Evolutionary conservation across 1,140 invertebrate species (phyloP).

Genomic region (Calephelis virginiensis): DNA sequence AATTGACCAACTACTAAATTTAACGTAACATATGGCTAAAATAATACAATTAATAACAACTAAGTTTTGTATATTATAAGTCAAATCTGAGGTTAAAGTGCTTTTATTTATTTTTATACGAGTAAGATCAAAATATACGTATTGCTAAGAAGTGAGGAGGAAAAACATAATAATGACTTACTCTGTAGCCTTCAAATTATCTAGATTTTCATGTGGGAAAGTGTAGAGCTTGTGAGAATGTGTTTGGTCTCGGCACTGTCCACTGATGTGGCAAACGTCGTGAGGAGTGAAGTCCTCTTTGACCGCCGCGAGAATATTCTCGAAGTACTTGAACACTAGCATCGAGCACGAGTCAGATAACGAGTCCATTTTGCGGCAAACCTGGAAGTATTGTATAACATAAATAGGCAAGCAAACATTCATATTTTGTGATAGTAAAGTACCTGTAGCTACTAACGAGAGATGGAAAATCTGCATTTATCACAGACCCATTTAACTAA

Average conservation of each 20-base stretch:
- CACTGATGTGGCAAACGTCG: constrained; percentile 86
- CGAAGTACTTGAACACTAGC: constrained; percentile 84
- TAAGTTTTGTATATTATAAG: no score
- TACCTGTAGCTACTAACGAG: no score
- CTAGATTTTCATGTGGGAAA: constrained; percentile 70
- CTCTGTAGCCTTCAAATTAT: constrained; percentile 75
- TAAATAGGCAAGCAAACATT: no score
- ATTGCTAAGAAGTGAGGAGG: background rate
- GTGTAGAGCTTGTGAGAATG: constrained; percentile 82
- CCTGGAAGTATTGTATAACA: constrained; percentile 42
- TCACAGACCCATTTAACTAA: no score
- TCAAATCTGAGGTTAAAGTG: no score
- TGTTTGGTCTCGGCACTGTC: constrained; percentile 83
- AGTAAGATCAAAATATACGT: background rate
- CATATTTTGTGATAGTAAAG: no score
- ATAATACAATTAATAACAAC: no score
- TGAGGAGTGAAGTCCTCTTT: constrained; percentile 81
- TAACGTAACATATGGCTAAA: no score
- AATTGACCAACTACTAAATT: no score
- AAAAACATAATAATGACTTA: constrained; percentile 34
- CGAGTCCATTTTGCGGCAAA: constrained; percentile 84
- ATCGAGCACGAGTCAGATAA: constrained; percentile 89
- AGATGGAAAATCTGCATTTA: no score
- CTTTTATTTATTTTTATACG: background rate
- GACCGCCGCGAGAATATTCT: constrained; percentile 82